A percentile compares a stretch with the other conserved stretches of the same genome.
Conservation (phyloP, 1,140 invertebrate genomes). For the Macrosteles quadrilineatus region DNA sequence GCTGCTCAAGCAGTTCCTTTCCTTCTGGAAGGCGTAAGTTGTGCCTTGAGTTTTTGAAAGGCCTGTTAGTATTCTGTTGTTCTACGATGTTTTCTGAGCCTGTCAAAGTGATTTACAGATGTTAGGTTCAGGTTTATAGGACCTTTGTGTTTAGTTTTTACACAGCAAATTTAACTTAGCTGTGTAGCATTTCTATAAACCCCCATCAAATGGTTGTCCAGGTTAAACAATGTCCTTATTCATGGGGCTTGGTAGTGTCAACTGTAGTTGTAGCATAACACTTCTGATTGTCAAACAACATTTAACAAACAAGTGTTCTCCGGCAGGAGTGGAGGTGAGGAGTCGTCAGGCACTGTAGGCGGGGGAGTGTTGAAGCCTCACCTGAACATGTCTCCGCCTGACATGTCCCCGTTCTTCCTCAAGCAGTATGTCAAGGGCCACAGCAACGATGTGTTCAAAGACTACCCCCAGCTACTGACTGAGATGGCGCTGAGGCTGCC, state of each 20-base stretch:
- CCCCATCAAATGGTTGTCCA: too few species aligned
- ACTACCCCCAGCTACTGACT: constrained; percentile 89
- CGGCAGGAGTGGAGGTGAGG: constrained; percentile 54
- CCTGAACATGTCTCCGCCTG: constrained; percentile 75
- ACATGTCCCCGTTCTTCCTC: constrained; percentile 95
- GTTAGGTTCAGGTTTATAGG: background rate
- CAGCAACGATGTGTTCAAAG: constrained; percentile 89
- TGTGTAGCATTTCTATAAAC: too few species aligned
- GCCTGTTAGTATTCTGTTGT: too few species aligned
- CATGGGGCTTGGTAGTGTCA: too few species aligned
- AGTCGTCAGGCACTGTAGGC: constrained; percentile 54
- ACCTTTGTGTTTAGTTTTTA: background rate
- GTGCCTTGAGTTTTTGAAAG: too few species aligned
- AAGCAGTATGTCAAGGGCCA: constrained; percentile 91
- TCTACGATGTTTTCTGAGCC: too few species aligned
- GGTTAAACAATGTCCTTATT: too few species aligned
- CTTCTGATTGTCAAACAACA: too few species aligned
- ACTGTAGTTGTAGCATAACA: too few species aligned
- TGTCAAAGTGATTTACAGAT: too few species aligned
- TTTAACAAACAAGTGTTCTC: too few species aligned
- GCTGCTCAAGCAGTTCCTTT: constrained; percentile 75
- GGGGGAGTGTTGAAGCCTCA: constrained; percentile 77
- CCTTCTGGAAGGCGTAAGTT: constrained; percentile 75
- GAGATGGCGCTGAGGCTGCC: constrained; percentile 93
- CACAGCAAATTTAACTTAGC: too few species aligned